Conservation (phyloP, 2,888 invertebrate genomes). For the Lottia gigantea region DNA sequence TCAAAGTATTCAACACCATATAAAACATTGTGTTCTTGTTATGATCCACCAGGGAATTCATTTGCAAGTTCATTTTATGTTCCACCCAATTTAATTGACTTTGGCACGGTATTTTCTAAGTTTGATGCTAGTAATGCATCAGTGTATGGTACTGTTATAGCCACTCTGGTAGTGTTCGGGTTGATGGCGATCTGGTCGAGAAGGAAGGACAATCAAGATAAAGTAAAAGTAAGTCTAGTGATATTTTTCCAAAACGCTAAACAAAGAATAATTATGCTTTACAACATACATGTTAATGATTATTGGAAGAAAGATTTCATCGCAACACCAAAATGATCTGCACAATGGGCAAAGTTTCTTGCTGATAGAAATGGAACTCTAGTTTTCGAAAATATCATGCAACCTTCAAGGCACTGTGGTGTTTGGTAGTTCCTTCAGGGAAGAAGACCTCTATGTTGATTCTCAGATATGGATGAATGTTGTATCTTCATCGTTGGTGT, state of each 20-base stretch:
- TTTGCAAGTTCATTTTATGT: constrained; percentile 56
- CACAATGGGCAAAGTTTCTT: no score
- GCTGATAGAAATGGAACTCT: no score
- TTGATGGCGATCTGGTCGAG: constrained; percentile 61
- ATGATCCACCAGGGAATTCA: constrained; percentile 48
- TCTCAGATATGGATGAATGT: no score
- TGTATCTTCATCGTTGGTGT: no score
- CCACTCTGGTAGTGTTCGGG: constrained; percentile 51
- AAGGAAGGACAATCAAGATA: constrained; percentile 59
- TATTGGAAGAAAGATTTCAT: no score
- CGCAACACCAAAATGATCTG: no score
- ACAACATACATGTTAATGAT: no score
- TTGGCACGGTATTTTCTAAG: constrained; percentile 48
- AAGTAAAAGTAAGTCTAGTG: constrained; percentile 36
- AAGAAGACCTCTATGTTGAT: no score
- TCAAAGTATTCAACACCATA: constrained; percentile 15
- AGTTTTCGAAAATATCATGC: no score
- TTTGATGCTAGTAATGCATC: constrained; percentile 62
- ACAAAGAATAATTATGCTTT: neutral
- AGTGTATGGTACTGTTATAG: constrained; percentile 62
- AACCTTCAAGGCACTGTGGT: no score
- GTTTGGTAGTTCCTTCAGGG: no score
- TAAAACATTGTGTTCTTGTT: constrained; percentile 50
- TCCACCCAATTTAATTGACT: constrained; percentile 58
- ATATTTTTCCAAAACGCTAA: neutral